Percentiles rank a stretch among this genome's conserved stretches.
phyloP scores from a whole-genome alignment of 2,888 invertebrate species.

The Cordilura impudica region DNA sequence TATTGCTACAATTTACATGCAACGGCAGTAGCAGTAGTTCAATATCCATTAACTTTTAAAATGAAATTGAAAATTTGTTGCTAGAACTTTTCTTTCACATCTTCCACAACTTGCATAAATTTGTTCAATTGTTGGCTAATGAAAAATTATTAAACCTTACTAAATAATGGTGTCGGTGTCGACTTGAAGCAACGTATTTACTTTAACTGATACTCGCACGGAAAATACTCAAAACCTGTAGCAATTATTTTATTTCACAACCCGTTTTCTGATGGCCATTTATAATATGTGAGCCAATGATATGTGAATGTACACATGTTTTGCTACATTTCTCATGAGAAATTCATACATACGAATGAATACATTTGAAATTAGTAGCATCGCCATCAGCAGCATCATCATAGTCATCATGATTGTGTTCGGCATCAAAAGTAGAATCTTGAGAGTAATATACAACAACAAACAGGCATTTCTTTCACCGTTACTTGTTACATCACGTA shows the following conservation, averaged over 20 bases:
- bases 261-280: conserved; percentile 28
- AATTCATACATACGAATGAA: not conserved
- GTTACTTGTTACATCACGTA: conserved; percentile 65
- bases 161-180: conserved; percentile 38
- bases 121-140: conserved; percentile 30
- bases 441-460: conserved; percentile 7
- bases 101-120: conserved; percentile 6
- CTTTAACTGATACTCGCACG: not conserved
- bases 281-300: conserved; percentile 9
- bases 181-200: not conserved
- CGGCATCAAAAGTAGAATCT: conserved; percentile 49
- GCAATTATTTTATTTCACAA: conserved; percentile 15
- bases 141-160: conserved; percentile 27
- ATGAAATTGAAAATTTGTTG: conserved; percentile 61
- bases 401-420: conserved; percentile 52
- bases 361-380: not conserved
- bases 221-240: not conserved
- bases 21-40: conserved; percentile 42
- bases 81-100: conserved; percentile 27
- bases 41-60: conserved; percentile 60
- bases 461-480: conserved; percentile 62
- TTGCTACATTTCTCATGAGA: conserved; percentile 41
- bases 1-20: conserved; percentile 59
- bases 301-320: conserved; percentile 5
- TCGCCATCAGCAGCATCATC: conserved; percentile 29